Evolutionary conservation across 2,797 vertebrate species (phyloP).

Genomic region (Coendou prehensilis): DNA sequence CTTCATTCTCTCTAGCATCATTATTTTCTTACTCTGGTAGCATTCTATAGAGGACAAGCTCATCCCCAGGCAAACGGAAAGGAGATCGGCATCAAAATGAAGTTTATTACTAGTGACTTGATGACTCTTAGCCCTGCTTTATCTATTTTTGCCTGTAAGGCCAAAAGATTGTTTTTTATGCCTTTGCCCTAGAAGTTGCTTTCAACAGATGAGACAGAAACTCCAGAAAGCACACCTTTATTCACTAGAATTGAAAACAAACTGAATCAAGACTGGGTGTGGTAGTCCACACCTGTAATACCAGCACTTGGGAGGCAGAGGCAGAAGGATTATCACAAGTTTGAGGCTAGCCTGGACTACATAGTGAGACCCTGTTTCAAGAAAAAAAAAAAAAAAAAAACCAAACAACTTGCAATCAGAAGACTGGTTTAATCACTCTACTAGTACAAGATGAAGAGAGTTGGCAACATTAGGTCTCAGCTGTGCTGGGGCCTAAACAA

Average conservation of each 20-base stretch:
- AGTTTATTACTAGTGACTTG: background rate
- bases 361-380: background rate
- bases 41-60: background rate
- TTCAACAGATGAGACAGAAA: background rate
- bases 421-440: background rate
- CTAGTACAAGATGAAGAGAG: background rate
- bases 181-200: background rate
- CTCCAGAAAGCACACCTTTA: slow-evolving; percentile 74
- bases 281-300: background rate
- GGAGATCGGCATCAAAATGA: background rate
- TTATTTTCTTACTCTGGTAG: background rate
- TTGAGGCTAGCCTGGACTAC: background rate
- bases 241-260: slow-evolving; percentile 43
- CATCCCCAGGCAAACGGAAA: background rate
- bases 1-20: background rate
- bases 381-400: background rate
- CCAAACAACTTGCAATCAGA: background rate
- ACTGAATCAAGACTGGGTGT: background rate
- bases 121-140: background rate
- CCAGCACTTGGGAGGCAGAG: background rate
- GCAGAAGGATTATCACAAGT: background rate
- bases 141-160: background rate
- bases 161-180: background rate
- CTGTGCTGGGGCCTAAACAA: background rate
- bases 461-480: background rate